Evolutionary conservation across 2,797 vertebrate species (phyloP), one percentile per base, ranked within the genome.

Genomic region (Sciurus vulgaris): DNA sequence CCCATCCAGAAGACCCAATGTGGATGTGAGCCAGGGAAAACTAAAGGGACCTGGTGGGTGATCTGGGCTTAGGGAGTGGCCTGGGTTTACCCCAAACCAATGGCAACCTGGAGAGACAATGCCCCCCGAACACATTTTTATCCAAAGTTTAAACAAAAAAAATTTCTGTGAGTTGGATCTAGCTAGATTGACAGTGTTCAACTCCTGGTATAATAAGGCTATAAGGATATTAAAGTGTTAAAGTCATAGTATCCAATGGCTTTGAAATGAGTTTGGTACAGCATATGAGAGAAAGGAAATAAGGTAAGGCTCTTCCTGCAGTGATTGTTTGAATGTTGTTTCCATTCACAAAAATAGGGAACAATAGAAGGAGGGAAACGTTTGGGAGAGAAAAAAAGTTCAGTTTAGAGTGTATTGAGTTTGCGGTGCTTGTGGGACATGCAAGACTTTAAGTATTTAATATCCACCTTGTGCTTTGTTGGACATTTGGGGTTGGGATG

Each of bases 161-260:
- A 41, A 28, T 54, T 15, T 22, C 56, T 47, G 8, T 44, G 20
- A 85, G 5, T 15, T 83, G 30, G 7, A 24, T 70, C 5, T 49
- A 63, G 26, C 47, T 14, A 59, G 33, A 84, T 72, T 30, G 22
- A 47, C 47, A 35, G 10, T 76, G 74, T 61, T 77, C 2, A 85
- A 24, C 8, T 17, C 33, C 24, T 44, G 18, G 24, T 20, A 44
- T 11, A 77, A 74, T 61, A 72, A 82, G 0, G 3, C 47, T 77
- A 5, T 44, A 73, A 67, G 35, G 30, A 78, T 73, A 86, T 78
- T 33, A 56, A 93, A 96, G 69, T 76, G 35, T 33, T 59, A 49
- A 86, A 22, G 12, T 84, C 30, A 83, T 4, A 63, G 10, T 77
- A 82, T 33, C 51, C 69, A 35, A 15, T 22, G 6, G 15, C 28